These are phyloP conservation scores for Hydractinia symbiolongicarpus DNA, from an alignment of 30 jellyfish, hydroid and myxozoan genomes.

Conservation along the genomic window DNA sequence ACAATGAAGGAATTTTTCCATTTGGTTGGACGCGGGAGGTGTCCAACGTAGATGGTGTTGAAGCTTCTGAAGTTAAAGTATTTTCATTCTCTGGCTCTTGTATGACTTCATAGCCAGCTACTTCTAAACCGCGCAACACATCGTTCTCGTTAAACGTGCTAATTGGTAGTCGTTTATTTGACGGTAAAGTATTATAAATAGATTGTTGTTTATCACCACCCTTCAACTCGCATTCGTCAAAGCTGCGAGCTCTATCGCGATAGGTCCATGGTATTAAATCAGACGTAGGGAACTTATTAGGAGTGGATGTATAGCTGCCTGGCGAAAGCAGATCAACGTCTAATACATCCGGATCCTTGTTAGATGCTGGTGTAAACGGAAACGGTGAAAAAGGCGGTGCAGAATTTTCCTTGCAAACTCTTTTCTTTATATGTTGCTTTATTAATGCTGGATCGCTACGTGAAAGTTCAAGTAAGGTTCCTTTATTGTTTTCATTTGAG, in stretches of 20 bases:
- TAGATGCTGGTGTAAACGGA: not conserved
- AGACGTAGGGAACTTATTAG: no score
- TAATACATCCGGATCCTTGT: not conserved
- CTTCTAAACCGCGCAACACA: constrained; percentile 50
- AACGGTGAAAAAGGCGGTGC: constrained; percentile 10
- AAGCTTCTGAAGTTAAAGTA: constrained; percentile 3
- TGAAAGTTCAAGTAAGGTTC: constrained; percentile 1
- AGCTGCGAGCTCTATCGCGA: constrained; percentile 3
- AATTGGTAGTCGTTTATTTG: constrained; percentile 55
- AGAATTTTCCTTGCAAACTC: constrained; percentile 8
- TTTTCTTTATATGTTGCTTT: constrained; percentile 8
- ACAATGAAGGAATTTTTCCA: not conserved
- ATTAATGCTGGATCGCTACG: constrained; percentile 29
- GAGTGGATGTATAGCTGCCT: no score
- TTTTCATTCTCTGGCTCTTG: not conserved
- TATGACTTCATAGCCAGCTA: constrained; percentile 35
- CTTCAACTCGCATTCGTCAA: not conserved
- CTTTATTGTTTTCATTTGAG: constrained; percentile 2
- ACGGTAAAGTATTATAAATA: constrained; percentile 2
- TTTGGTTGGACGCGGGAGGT: not conserved
- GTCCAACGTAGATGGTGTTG: not conserved
- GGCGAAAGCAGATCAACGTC: not conserved
- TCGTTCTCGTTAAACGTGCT: constrained; percentile 46
- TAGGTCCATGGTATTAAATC: no score
- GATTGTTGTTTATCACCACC: not conserved